A percentile compares a stretch with the other conserved stretches of the same genome.
These are phyloP conservation scores for Homarus americanus DNA, from an alignment of 1,140 invertebrate species.

Conservation along the genomic window DNA sequence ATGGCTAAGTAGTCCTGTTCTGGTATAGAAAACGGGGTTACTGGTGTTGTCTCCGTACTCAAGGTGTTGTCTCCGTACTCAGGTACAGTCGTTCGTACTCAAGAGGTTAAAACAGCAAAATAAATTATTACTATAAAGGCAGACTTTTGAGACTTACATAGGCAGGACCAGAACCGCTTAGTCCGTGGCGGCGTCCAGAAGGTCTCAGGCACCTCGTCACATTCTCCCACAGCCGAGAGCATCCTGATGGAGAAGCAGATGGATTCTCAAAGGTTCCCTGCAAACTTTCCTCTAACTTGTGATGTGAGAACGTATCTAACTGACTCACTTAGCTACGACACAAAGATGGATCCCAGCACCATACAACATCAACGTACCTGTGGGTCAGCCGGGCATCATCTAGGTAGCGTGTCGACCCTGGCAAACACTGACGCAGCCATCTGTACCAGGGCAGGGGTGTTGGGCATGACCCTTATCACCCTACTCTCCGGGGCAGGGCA, in stretches of 20 bases:
- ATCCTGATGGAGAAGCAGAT: conserved; percentile 80
- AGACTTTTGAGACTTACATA: conserved; percentile 94
- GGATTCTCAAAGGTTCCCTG: background rate
- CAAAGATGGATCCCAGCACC: too few species aligned
- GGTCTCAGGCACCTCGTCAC: conserved; percentile 91
- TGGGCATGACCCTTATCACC: conserved; percentile 96
- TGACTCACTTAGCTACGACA: too few species aligned
- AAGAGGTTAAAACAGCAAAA: too few species aligned
- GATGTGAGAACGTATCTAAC: too few species aligned
- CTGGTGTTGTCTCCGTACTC: too few species aligned
- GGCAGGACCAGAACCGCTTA: conserved; percentile 97
- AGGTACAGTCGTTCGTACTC: too few species aligned
- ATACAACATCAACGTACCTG: conserved; percentile 75
- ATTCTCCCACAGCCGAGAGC: conserved; percentile 91
- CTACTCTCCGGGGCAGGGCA: conserved; percentile 83
- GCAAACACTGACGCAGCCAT: conserved; percentile 91
- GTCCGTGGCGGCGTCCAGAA: conserved; percentile 95
- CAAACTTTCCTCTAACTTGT: too few species aligned
- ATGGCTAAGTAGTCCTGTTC: too few species aligned
- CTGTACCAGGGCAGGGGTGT: conserved; percentile 92
- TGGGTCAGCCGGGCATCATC: conserved; percentile 77
- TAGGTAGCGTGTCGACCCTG: conserved; percentile 84
- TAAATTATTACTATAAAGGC: too few species aligned
- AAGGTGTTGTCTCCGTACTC: too few species aligned
- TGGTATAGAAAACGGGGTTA: too few species aligned